Percentiles rank a stretch among this genome's conserved stretches.
Conservation (phyloP, 2,888 invertebrate species). For the Salpingus planirostris region DNA sequence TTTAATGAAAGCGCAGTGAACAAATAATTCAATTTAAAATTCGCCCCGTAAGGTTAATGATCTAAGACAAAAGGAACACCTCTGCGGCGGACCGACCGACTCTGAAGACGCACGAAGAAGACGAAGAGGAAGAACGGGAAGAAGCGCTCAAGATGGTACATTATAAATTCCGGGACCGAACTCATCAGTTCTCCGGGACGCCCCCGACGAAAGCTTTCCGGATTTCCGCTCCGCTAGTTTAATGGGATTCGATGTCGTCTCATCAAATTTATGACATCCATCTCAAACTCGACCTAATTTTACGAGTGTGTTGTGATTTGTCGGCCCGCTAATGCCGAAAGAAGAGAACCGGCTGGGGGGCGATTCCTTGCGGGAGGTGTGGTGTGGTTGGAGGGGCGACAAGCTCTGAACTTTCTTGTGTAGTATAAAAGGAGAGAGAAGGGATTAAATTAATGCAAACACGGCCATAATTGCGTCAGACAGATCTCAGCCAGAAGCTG, state of each 20-base stretch:
- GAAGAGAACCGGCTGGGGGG: no score
- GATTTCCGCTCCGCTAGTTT: constrained; percentile 33
- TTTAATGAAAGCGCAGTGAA: constrained; percentile 11
- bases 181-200: constrained; percentile 30
- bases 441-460: no score
- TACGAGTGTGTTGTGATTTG: constrained; percentile 24
- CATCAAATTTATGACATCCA: constrained; percentile 33
- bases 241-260: constrained; percentile 32
- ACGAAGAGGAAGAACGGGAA: no score
- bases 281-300: constrained; percentile 28
- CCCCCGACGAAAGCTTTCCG: constrained; percentile 28
- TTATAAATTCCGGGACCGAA: constrained; percentile 34
- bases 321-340: constrained; percentile 11
- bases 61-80: constrained; percentile 22
- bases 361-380: no score
- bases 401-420: no score
- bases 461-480: no score
- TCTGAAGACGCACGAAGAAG: no score
- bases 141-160: constrained; percentile 29
- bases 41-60: constrained; percentile 21
- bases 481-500: no score
- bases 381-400: no score
- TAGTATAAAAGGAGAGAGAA: no score
- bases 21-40: constrained; percentile 23
- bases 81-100: no score